A percentile compares a stretch with the other conserved stretches of the same genome.
Evolutionary conservation across 2,797 vertebrate species (phyloP).

Genomic region (Alosa sapidissima): DNA sequence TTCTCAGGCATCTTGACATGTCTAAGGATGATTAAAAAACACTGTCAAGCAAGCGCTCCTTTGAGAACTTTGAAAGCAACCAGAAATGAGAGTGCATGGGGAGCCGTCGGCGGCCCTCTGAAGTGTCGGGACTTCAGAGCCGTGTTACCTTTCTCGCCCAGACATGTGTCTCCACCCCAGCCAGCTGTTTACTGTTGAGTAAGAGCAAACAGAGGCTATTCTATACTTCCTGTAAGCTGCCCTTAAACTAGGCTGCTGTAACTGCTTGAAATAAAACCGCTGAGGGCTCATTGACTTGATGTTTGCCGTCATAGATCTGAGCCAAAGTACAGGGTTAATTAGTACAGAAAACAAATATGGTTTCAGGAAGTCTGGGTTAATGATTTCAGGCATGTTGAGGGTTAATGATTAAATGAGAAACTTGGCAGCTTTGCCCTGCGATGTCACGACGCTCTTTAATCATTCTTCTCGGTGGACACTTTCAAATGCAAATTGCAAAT

Average conservation of each 20-base stretch:
- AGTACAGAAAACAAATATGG: constrained; percentile 17
- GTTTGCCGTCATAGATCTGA: not conserved
- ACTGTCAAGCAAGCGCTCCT: not conserved
- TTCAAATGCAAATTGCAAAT: constrained; percentile 29
- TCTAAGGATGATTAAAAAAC: constrained; percentile 17
- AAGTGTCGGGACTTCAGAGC: not conserved
- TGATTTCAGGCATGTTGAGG: not conserved
- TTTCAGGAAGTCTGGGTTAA: not conserved
- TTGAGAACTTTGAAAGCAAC: not conserved
- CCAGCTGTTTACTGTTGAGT: constrained; percentile 70
- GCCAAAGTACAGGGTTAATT: constrained; percentile 2
- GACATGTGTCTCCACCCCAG: constrained; percentile 57
- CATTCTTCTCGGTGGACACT: constrained; percentile 1
- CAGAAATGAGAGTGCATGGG: not conserved
- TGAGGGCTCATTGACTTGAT: not conserved
- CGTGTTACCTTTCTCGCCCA: constrained; percentile 46
- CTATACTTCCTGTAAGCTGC: constrained; percentile 1
- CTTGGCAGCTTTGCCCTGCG: not conserved
- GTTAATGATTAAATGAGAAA: not conserved
- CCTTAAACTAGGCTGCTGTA: not conserved
- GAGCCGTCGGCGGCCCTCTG: not conserved
- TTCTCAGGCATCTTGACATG: constrained; percentile 9
- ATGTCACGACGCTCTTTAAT: constrained; percentile 18
- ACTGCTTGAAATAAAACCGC: not conserved
- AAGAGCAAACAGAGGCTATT: constrained; percentile 56